A percentile compares a stretch with the other conserved stretches of the same genome.
These are phyloP conservation scores for Tyto alba DNA, from an alignment of 2,113 vertebrate species.

Conservation along the genomic window DNA sequence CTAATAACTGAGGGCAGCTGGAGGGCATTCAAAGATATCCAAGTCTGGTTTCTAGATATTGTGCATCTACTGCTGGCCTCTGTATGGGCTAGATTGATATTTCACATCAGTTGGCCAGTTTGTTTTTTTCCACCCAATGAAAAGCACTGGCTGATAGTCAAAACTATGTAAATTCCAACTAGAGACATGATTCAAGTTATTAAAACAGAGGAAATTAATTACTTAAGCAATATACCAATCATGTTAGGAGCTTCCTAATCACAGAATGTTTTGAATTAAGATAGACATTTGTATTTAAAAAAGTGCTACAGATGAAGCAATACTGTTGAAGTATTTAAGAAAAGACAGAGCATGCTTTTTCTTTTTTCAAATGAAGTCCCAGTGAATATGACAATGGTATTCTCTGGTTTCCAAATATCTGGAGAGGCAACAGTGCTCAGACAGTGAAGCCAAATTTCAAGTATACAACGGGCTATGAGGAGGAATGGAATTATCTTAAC, in stretches of 20 bases:
- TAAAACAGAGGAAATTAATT: not conserved
- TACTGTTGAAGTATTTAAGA: not conserved
- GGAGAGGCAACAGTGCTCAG: not conserved
- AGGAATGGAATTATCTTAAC: not conserved
- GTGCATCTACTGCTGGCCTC: not conserved
- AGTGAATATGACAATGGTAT: not conserved
- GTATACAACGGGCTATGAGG: not conserved
- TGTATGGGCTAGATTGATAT: not conserved
- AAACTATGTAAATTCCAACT: not conserved
- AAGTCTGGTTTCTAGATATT: not conserved
- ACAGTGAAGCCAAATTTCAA: not conserved
- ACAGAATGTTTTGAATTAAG: not conserved
- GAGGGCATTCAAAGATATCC: not conserved
- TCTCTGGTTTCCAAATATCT: not conserved
- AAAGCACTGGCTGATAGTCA: not conserved
- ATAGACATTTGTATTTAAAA: not conserved
- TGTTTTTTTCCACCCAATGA: not conserved
- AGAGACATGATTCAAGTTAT: not conserved
- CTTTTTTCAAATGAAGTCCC: too few relatives aligned
- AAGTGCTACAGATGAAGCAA: not conserved
- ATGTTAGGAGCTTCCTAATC: not conserved
- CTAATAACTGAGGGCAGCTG: not conserved
- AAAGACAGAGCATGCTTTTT: not conserved
- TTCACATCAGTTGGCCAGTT: not conserved
- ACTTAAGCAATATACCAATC: not conserved